Evolutionary conservation across 2,888 invertebrate genomes (phyloP).

Genomic region (Chrysolina americana): DNA sequence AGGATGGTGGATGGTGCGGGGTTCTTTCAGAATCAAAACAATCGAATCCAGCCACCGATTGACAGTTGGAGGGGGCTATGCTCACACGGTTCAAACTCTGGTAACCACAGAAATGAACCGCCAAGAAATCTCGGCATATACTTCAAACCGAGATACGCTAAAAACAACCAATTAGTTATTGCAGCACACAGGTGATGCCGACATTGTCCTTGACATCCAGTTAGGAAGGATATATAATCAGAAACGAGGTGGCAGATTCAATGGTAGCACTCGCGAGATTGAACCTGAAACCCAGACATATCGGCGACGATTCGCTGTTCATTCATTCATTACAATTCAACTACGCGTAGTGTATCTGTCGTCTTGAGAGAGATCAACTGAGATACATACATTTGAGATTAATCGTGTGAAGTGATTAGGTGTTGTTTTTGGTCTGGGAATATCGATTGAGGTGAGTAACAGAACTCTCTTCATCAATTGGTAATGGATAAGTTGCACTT

Average conservation of each 20-base stretch:
- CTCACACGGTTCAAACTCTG: not conserved
- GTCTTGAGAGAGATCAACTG: not conserved
- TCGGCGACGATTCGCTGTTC: conserved; percentile 50
- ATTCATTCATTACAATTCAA: conserved; percentile 30
- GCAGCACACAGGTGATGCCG: conserved; percentile 20
- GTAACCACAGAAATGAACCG: not conserved
- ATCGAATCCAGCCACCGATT: not conserved
- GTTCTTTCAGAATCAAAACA: too few species aligned
- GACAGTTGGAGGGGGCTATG: not conserved
- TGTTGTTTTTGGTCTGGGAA: not conserved
- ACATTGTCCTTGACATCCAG: conserved; percentile 48
- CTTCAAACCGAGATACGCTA: not conserved
- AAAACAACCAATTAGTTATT: conserved; percentile 16
- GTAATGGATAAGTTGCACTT: not conserved
- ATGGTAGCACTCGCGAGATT: conserved; percentile 43
- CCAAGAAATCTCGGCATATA: not conserved
- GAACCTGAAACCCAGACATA: conserved; percentile 57
- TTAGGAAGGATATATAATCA: conserved; percentile 59
- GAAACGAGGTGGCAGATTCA: conserved; percentile 52
- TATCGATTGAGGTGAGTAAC: not conserved
- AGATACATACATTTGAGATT: conserved; percentile 3
- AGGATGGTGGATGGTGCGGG: too few species aligned
- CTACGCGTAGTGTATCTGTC: not conserved
- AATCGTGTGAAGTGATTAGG: conserved; percentile 18
- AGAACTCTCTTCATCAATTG: not conserved